Base-by-base conservation (phyloP, 2,797 vertebrate species). In the Helostoma temminkii region DNA sequence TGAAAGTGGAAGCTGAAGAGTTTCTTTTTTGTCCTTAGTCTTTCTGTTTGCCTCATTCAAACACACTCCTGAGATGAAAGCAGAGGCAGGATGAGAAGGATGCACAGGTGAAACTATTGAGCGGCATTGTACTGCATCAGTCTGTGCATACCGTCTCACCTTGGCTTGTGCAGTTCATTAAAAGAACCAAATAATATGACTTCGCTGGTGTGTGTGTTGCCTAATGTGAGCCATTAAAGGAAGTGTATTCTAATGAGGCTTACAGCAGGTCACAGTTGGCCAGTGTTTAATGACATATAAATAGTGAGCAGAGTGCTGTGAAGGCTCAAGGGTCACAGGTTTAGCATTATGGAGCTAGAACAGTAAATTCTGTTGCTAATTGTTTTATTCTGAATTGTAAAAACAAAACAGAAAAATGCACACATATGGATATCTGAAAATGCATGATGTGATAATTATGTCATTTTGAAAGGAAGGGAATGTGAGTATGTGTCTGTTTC, bases 201-300 rank as follows among this genome's bases (percentile, higher is more conserved):
- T 53, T 21, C 50, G 42, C 54, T 45, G 16, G 26, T 49, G 6
- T 32, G 30, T 18, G 49, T 16, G n/a, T 34, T 57, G 64, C 41
- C 45, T 77, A 76, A 83, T 82, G 81, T 24, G 77, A 78, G 75
- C 83, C 78, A 81, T 87, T 89, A 78, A 75, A 55, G 48, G 62
- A 75, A 80, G 75, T 79, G 71, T 70, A 71, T 84, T 86, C 54
- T 86, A 88, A 89, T 86, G 81, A 89, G 66, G 72, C 81, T 74
- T 83, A 73, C 74, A 81, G 66, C 75, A 71, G 86, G 85, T 90
- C 83, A 81, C 22, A 81, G 71, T 32, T 61, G 78, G 66, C 52
- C 63, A 60, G 68, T 76, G 83, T 81, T 87, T 82, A 87, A 91
- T 81, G 80, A 82, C 74, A 83, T 85, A 86, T 80, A 88, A 82